Evolutionary conservation across 2,113 vertebrate genomes (phyloP).

Genomic region (Talpa occidentalis): DNA sequence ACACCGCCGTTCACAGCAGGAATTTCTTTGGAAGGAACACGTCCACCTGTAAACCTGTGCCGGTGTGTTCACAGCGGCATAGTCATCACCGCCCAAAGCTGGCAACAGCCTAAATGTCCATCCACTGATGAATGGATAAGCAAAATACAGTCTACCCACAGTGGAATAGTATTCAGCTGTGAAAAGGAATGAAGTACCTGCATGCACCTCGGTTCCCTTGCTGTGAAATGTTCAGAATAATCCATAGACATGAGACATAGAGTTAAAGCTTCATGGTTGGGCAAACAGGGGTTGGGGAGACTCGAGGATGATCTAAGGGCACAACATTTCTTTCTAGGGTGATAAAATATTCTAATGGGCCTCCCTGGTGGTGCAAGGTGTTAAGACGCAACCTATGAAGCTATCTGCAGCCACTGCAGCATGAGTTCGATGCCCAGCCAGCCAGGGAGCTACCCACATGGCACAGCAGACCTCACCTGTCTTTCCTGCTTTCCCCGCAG

Average conservation of each 20-base stretch:
- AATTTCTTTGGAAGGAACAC: slow-evolving; percentile 12
- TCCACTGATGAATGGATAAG: not conserved
- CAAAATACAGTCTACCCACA: not conserved
- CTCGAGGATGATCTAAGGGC: not conserved
- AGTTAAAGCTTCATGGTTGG: no score
- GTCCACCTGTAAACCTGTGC: not conserved
- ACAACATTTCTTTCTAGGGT: not conserved
- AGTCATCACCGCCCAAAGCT: not conserved
- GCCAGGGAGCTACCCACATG: no score
- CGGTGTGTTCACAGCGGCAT: not conserved
- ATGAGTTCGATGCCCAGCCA: no score
- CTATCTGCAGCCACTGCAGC: no score
- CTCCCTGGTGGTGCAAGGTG: no score
- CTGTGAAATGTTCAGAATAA: not conserved
- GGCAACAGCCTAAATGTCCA: not conserved
- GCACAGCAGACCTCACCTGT: no score
- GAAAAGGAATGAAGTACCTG: not conserved
- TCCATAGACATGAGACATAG: not conserved
- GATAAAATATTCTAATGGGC: not conserved
- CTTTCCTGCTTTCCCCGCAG: no score
- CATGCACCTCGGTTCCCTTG: not conserved
- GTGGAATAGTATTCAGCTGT: not conserved
- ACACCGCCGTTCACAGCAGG: not conserved
- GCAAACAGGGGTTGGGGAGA: not conserved
- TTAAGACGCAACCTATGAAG: no score